A percentile compares a stretch with the other conserved stretches of the same genome.
Conservation (phyloP, 2,113 vertebrate genomes). For the Calonectris borealis region DNA sequence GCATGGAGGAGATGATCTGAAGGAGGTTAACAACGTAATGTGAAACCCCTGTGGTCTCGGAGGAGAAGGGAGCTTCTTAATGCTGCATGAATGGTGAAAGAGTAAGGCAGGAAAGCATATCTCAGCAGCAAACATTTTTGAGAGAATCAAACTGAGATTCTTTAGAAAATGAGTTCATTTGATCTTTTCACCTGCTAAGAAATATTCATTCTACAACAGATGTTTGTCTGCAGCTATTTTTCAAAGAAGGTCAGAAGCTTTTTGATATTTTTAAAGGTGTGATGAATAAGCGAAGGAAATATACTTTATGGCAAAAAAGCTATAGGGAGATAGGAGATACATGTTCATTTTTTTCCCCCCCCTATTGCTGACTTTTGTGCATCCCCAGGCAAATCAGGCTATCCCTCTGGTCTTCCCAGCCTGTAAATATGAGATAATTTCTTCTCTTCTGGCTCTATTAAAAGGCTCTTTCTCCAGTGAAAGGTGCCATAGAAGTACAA, state of each 20-base stretch:
- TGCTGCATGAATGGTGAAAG: neutral
- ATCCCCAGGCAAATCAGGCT: neutral
- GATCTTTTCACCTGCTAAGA: neutral
- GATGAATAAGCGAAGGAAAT: neutral
- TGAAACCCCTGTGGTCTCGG: slow-evolving; percentile 11
- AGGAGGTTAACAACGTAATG: neutral
- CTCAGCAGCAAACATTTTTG: neutral
- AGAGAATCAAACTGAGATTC: neutral
- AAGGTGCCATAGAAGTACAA: neutral
- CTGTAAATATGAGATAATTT: neutral
- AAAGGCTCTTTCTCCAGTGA: neutral
- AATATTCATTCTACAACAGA: neutral
- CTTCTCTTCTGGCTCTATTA: neutral
- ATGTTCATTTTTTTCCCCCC: neutral
- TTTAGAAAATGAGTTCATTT: neutral
- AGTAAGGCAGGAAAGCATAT: neutral
- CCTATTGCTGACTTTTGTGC: neutral
- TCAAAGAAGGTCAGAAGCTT: neutral
- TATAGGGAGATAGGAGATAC: neutral
- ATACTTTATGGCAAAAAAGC: neutral
- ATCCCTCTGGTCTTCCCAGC: neutral
- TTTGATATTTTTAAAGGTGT: neutral
- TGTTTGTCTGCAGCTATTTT: neutral
- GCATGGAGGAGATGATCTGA: neutral
- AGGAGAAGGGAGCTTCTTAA: neutral